Conservation (phyloP, 2,113 vertebrate species). For the Neolamprologus sp. region DNA sequence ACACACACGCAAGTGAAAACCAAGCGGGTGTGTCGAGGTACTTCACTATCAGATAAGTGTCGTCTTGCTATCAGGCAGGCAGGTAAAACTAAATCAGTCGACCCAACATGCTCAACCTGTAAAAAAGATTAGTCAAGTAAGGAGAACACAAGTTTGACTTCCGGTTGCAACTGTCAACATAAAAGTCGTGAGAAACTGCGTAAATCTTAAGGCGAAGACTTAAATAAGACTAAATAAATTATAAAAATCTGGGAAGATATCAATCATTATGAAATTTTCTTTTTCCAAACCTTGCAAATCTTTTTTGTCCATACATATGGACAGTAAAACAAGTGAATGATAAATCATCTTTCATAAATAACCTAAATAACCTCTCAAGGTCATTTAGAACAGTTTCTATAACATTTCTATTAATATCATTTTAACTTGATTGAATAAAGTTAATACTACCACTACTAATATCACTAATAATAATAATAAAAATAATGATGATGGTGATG, state of each 20-base stretch:
- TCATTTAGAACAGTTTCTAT: background rate
- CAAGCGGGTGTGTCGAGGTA: background rate
- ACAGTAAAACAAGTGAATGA: background rate
- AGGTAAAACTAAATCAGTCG: background rate
- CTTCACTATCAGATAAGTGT: background rate
- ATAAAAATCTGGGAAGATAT: background rate
- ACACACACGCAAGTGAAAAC: background rate
- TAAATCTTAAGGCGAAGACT: background rate
- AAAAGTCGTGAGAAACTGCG: background rate
- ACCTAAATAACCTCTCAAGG: background rate
- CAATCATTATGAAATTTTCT: background rate
- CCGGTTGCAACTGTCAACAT: background rate
- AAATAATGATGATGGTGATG: background rate
- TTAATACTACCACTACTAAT: background rate
- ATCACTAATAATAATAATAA: background rate
- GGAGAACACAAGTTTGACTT: rapidly evolving
- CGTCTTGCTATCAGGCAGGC: constrained; percentile 6
- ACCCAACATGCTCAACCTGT: constrained; percentile 8
- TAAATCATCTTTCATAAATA: background rate
- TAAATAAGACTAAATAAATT: background rate
- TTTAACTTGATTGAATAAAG: background rate
- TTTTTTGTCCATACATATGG: background rate
- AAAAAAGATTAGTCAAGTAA: background rate
- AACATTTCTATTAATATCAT: background rate
- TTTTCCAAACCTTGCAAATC: background rate